Percentiles rank a stretch among this genome's conserved stretches.
Evolutionary conservation across 2,797 vertebrate genomes (phyloP).

Genomic region (Cossypha niveicapilla): DNA sequence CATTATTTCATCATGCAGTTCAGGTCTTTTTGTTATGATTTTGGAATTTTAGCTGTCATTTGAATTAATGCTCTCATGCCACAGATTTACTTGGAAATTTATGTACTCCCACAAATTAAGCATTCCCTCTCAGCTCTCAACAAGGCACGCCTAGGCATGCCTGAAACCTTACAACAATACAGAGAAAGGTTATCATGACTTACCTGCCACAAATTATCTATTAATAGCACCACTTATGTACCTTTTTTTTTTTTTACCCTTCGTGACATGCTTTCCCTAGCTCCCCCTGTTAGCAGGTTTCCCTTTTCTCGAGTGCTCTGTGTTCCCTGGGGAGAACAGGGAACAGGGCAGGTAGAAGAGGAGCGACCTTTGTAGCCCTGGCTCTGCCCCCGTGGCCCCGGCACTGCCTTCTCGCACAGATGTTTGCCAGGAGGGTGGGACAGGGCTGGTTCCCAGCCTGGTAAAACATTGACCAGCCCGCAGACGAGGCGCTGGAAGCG

Average conservation of each 20-base stretch:
- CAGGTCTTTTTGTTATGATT: neutral
- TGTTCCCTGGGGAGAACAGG: neutral
- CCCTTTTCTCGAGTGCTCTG: neutral
- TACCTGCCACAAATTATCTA: conserved; percentile 31
- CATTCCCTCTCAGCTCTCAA: conserved; percentile 45
- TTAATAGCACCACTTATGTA: neutral
- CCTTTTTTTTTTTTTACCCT: neutral
- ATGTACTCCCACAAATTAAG: conserved; percentile 14
- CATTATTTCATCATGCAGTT: neutral
- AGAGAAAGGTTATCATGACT: conserved; percentile 45
- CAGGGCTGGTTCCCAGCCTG: conserved; percentile 67
- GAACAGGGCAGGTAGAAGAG: neutral
- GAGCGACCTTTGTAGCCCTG: neutral
- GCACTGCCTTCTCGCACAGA: conserved; percentile 57
- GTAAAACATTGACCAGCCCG: conserved; percentile 82
- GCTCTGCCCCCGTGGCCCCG: conserved; percentile 32
- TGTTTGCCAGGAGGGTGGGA: conserved; percentile 84
- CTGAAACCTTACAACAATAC: conserved; percentile 48
- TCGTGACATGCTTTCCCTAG: neutral
- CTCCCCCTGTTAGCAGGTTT: neutral
- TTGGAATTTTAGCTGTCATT: neutral
- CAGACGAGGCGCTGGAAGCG: conserved; percentile 66
- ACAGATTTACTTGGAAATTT: conserved; percentile 5
- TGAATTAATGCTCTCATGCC: neutral
- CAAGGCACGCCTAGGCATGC: conserved; percentile 61